Evolutionary conservation across 2,888 invertebrate genomes (phyloP).

Genomic region (Leptura quadrifasciata): DNA sequence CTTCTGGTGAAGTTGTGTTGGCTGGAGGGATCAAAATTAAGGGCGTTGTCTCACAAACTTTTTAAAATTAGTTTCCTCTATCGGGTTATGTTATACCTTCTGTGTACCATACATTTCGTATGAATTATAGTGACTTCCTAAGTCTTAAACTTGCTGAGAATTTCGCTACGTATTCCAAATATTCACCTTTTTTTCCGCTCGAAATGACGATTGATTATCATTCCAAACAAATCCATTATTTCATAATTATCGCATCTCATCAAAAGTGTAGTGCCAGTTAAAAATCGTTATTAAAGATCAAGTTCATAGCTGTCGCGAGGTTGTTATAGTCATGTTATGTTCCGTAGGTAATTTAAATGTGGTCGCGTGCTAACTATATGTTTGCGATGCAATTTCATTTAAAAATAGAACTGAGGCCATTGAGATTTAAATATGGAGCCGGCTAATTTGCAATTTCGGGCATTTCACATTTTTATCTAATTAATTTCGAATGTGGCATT

Average conservation of each 20-base stretch:
- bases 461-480: background rate
- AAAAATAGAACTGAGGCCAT: slow-evolving; percentile 36
- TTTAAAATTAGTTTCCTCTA: too few relatives aligned
- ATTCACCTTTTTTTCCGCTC: too few relatives aligned
- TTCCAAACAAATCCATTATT: background rate
- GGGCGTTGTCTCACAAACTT: too few relatives aligned
- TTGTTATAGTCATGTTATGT: slow-evolving; percentile 21
- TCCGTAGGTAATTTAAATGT: slow-evolving; percentile 18
- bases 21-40: too few relatives aligned
- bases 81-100: too few relatives aligned
- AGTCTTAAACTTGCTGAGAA: too few relatives aligned
- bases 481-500: background rate
- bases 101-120: too few relatives aligned
- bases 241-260: background rate
- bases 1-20: too few relatives aligned
- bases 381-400: slow-evolving; percentile 30
- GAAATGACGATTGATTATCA: background rate
- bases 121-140: too few relatives aligned
- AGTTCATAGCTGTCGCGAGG: slow-evolving; percentile 30
- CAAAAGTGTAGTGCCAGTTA: background rate
- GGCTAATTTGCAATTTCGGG: slow-evolving; percentile 24
- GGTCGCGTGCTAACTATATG: slow-evolving; percentile 28
- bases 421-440: slow-evolving; percentile 32
- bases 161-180: too few relatives aligned
- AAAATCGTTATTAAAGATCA: slow-evolving; percentile 39